A percentile compares a stretch with the other conserved stretches of the same genome.
These are phyloP conservation scores for Ochotona princeps DNA, from an alignment of 2,113 vertebrate species.

Conservation along the genomic window DNA sequence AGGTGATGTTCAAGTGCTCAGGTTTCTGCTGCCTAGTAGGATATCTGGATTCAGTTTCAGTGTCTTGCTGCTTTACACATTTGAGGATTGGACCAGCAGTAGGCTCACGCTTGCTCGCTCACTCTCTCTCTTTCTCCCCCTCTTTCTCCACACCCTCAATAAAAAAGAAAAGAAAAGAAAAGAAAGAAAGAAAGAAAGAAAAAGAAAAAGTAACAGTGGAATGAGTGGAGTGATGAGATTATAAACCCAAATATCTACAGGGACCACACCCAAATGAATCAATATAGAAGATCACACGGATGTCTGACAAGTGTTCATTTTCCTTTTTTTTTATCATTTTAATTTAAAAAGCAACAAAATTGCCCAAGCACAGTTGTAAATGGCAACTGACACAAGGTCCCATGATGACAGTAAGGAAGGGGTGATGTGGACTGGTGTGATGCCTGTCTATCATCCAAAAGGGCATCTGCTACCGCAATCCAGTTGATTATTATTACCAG, in stretches of 20 bases:
- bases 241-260: not conserved
- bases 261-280: not conserved
- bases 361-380: conserved; percentile 18
- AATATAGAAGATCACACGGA: not conserved
- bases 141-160: no score
- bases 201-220: no score
- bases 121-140: no score
- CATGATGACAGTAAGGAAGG: not conserved
- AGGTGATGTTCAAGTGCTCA: no score
- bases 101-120: no score
- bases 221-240: not conserved
- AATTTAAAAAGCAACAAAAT: conserved; percentile 30
- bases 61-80: no score
- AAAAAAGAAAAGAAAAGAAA: not conserved
- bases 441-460: not conserved
- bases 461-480: not conserved
- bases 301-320: not conserved
- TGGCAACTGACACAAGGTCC: not conserved
- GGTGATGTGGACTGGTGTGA: not conserved
- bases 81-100: no score
- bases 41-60: no score
- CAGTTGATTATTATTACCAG: not conserved
- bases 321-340: conserved; percentile 21
- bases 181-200: no score
- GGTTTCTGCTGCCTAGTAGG: no score